Conservation (phyloP, 2,113 vertebrate genomes). For the Silurus meridionalis region DNA sequence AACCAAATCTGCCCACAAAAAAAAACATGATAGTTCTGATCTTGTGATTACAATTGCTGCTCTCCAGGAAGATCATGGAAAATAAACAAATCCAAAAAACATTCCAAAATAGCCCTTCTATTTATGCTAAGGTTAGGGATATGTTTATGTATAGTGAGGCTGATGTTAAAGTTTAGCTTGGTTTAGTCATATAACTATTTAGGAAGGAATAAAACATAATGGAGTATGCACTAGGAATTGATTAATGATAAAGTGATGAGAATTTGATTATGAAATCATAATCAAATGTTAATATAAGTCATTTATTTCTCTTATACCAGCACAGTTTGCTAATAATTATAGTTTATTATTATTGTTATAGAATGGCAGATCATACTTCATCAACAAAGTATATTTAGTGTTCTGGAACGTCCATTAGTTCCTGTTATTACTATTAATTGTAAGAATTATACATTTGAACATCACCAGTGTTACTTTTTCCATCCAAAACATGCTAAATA, state of each 20-base stretch:
- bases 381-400: not conserved
- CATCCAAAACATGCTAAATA: not conserved
- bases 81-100: too few species aligned
- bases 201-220: not conserved
- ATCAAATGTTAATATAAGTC: not conserved
- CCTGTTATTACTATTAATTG: not conserved
- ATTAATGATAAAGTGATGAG: not conserved
- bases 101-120: not conserved
- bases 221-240: not conserved
- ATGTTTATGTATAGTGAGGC: not conserved
- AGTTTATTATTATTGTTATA: not conserved
- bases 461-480: not conserved
- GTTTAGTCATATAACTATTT: not conserved
- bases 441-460: not conserved
- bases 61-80: not conserved
- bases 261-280: not conserved
- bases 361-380: not conserved
- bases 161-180: not conserved
- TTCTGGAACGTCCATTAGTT: not conserved
- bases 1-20: not conserved
- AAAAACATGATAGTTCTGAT: not conserved
- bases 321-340: not conserved
- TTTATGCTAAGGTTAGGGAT: not conserved
- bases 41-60: not conserved
- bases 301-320: not conserved